Percentiles rank a stretch among this genome's conserved stretches.
Evolutionary conservation across 1,140 invertebrate species (phyloP).

Genomic region (Carposina sasakii): DNA sequence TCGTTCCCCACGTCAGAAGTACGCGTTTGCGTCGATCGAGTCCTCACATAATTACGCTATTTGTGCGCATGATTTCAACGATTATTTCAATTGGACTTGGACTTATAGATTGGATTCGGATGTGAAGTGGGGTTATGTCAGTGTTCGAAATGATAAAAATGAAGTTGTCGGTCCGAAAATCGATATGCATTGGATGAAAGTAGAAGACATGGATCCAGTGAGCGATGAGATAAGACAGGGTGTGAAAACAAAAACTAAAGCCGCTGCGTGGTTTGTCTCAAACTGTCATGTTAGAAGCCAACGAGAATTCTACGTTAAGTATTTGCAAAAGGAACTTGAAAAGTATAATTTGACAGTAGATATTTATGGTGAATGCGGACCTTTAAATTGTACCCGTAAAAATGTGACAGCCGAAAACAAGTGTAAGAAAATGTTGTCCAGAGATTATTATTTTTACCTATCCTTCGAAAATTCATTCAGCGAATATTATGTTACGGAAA

Average conservation of each 20-base stretch:
- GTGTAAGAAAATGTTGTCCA: conserved; percentile 61
- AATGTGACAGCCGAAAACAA: conserved; percentile 28
- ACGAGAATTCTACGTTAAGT: conserved; percentile 72
- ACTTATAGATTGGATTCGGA: conserved; percentile 79
- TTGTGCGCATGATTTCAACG: conserved; percentile 31
- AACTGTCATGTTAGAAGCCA: conserved; percentile 74
- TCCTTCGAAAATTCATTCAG: conserved; percentile 79
- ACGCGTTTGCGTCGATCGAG: conserved; percentile 41
- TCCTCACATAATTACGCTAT: conserved; percentile 35
- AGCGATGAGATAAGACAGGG: conserved; percentile 31
- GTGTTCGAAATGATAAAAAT: conserved; percentile 36
- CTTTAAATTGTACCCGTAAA: conserved; percentile 44
- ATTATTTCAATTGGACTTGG: conserved; percentile 77
- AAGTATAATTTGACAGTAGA: conserved; percentile 69
- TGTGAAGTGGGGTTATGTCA: conserved; percentile 71
- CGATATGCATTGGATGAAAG: conserved; percentile 35
- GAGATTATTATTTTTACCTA: conserved; percentile 79
- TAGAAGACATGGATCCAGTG: conserved; percentile 37
- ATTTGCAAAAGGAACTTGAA: conserved; percentile 73
- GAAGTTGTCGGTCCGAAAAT: conserved; percentile 43
- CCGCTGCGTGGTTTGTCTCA: conserved; percentile 77
- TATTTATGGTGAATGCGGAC: conserved; percentile 79
- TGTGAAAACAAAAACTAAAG: conserved; percentile 56
- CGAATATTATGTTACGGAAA: conserved; percentile 79
- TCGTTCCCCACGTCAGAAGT: conserved; percentile 30